Evolutionary conservation across 23 tunicate genomes (phyloP), one percentile per base, ranked within the genome.

Genomic region (Pegea sp.): DNA sequence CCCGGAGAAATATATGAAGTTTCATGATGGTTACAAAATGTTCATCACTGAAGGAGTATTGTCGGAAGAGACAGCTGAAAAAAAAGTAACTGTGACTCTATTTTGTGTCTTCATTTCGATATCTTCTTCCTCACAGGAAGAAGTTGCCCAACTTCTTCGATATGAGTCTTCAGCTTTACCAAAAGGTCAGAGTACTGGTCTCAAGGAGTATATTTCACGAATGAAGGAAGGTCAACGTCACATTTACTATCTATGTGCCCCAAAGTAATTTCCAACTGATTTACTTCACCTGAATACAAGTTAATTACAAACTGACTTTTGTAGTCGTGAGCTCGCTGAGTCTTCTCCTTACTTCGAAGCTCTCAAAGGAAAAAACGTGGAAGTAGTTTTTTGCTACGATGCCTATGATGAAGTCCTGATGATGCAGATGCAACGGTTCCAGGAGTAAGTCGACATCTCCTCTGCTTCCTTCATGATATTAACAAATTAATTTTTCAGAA

Each of bases 271-370:
- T 50, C 5, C 22, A 59, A 22, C 22, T 59, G n/a, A n/a, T n/a
- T n/a, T n/a, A n/a, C n/a, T n/a, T n/a, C n/a, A n/a, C n/a, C n/a
- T n/a, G n/a, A n/a, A n/a, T n/a, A n/a, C n/a, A n/a, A n/a, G n/a
- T n/a, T n/a, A n/a, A n/a, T n/a, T n/a, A n/a, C n/a, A n/a, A n/a
- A n/a, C n/a, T n/a, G n/a, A n/a, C n/a, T n/a, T n/a, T n/a, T n/a
- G n/a, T 52, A 76, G 78, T 48, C 77, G 96, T 2, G 61, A 69
- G 1, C 53, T 75, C 8, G 96, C 96, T 2, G 78, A 69, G 42
- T 34, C 98, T 8, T 76, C 90, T n/a, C 98, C 98, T 1, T 89
- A 89, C 61, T 71, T 53, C 30, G 98, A 89, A 71, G 78, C 98
- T 0, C 44, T 86, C 18, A 77, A 70, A 67, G 66, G 69, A 52